Evolutionary conservation across 2,888 invertebrate species (phyloP).

Genomic region (Orthosia gothica): DNA sequence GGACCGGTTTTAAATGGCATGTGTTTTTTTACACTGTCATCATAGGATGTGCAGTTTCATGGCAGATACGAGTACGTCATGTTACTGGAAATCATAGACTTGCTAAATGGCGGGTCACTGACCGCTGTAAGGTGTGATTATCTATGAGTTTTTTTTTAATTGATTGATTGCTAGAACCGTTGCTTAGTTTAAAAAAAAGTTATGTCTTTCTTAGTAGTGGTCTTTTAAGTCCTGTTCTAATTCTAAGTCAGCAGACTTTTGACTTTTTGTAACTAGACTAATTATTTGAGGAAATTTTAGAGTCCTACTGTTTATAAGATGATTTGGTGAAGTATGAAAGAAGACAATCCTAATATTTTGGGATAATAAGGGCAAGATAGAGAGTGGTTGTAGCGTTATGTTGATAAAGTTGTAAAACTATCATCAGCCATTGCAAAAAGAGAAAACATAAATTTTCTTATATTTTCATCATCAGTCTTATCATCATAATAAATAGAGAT

Average conservation of each 20-base stretch:
- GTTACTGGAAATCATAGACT: neutral
- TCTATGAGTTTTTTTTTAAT: neutral
- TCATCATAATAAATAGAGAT: too few relatives aligned
- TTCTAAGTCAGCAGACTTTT: neutral
- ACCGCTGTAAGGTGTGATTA: neutral
- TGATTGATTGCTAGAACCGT: neutral
- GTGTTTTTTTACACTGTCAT: neutral
- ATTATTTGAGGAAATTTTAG: neutral
- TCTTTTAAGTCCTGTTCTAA: neutral
- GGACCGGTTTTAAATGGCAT: neutral
- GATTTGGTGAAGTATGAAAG: neutral
- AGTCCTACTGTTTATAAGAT: neutral
- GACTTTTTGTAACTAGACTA: neutral
- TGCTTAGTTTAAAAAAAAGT: neutral
- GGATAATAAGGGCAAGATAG: neutral
- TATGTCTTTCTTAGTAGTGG: neutral
- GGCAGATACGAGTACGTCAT: neutral
- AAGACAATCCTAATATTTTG: too few relatives aligned
- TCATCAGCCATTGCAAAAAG: neutral
- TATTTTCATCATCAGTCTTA: neutral
- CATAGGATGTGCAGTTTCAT: constrained; percentile 12
- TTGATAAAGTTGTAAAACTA: neutral
- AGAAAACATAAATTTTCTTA: neutral
- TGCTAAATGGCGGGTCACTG: constrained; percentile 23
- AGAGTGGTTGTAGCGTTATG: neutral